phyloP scores from a whole-genome alignment of 2,888 invertebrate genomes.

The Acrobasis repandana region DNA sequence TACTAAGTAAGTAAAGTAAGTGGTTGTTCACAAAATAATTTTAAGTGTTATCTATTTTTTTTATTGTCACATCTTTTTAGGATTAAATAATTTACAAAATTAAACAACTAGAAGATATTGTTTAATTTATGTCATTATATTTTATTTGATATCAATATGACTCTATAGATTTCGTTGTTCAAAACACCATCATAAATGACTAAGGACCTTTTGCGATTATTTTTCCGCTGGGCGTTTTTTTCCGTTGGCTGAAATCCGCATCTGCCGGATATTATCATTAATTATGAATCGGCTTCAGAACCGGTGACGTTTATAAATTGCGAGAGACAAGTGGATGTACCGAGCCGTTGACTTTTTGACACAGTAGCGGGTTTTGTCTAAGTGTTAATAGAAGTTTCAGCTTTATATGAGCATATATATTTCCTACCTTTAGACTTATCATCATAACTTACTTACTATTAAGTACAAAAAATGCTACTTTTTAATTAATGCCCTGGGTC shows the following conservation, averaged over 20 bases:
- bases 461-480: too few species aligned
- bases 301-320: constrained; percentile 65
- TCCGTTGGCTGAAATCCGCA: constrained; percentile 64
- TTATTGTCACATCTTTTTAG: too few species aligned
- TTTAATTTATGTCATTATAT: neutral
- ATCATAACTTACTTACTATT: too few species aligned
- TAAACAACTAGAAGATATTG: too few species aligned
- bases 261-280: constrained; percentile 80
- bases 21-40: too few species aligned
- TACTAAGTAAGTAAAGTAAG: too few species aligned
- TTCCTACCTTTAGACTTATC: too few species aligned
- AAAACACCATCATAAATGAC: constrained; percentile 64
- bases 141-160: constrained; percentile 10
- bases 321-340: constrained; percentile 39
- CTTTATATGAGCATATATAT: neutral
- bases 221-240: constrained; percentile 69
- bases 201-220: constrained; percentile 65
- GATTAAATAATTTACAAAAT: too few species aligned
- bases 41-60: too few species aligned
- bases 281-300: constrained; percentile 71
- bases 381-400: constrained; percentile 5
- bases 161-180: constrained; percentile 40
- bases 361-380: constrained; percentile 23
- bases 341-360: constrained; percentile 14
- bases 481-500: too few species aligned